phyloP scores from a whole-genome alignment of 1,140 invertebrate genomes.

The Drosophila carrolli region DNA sequence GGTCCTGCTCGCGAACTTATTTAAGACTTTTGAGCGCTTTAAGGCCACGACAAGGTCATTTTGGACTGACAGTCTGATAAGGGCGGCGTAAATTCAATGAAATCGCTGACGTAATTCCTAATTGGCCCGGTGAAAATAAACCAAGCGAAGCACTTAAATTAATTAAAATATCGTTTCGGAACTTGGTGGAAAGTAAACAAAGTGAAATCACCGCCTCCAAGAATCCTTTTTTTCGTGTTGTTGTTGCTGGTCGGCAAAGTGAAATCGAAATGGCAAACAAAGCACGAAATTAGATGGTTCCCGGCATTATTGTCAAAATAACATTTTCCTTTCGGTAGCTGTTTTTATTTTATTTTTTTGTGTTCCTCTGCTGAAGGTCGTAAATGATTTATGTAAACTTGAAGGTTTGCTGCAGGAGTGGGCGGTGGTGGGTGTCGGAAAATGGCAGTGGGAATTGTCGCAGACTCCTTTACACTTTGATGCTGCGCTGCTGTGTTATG shows the following conservation, averaged over 20 bases:
- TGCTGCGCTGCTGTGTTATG: constrained; percentile 82
- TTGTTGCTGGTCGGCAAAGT: not conserved
- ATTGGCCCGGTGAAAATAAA: constrained; percentile 69
- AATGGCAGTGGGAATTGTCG: constrained; percentile 81
- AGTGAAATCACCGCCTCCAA: constrained; percentile 45
- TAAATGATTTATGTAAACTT: constrained; percentile 81
- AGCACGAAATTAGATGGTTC: constrained; percentile 62
- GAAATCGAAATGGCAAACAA: constrained; percentile 75
- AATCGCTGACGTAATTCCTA: constrained; percentile 66
- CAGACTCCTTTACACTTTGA: constrained; percentile 81
- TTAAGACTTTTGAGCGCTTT: constrained; percentile 57
- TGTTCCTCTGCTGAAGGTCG: constrained; percentile 42
- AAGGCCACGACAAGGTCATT: constrained; percentile 53
- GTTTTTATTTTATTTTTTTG: constrained; percentile 25
- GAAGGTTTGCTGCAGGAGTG: constrained; percentile 28
- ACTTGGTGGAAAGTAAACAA: constrained; percentile 52
- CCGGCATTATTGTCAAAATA: constrained; percentile 71
- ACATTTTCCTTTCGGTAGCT: constrained; percentile 34
- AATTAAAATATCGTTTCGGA: constrained; percentile 66
- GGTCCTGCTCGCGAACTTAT: constrained; percentile 5
- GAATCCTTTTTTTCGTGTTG: constrained; percentile 48
- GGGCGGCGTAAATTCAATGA: constrained; percentile 60
- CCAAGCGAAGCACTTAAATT: constrained; percentile 76
- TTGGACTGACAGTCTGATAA: constrained; percentile 42
- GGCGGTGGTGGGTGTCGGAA: constrained; percentile 37